Evolutionary conservation across 1,140 invertebrate genomes (phyloP).

Genomic region (Heliconius eleuchia): DNA sequence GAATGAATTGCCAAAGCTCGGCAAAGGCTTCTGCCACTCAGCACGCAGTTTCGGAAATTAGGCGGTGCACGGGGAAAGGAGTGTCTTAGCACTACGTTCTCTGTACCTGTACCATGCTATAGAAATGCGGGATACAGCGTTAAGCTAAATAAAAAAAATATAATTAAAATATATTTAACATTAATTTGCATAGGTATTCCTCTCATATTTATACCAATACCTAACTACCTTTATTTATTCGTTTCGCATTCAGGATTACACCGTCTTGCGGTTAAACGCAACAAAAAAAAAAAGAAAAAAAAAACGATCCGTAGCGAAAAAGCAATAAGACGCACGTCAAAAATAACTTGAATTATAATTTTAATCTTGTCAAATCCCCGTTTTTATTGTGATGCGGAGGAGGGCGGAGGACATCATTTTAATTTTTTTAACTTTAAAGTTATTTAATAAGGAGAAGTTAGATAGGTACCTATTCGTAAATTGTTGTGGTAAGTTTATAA

Average conservation of each 20-base stretch:
- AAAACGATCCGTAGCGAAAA: constrained; percentile 64
- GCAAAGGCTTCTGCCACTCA: too few relatives aligned
- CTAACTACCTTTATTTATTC: constrained; percentile 42
- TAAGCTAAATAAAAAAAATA: too few relatives aligned
- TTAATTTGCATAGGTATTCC: constrained; percentile 37
- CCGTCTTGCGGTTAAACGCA: constrained; percentile 34
- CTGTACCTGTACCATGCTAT: too few relatives aligned
- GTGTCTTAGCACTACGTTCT: too few relatives aligned
- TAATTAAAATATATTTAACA: constrained; percentile 22
- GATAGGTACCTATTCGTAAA: not conserved
- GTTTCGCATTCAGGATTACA: constrained; percentile 50
- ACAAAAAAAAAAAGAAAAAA: constrained; percentile 45
- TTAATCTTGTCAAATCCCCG: constrained; percentile 79
- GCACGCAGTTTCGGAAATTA: too few relatives aligned
- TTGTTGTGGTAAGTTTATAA: not conserved
- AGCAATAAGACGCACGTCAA: constrained; percentile 76
- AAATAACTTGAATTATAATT: constrained; percentile 78
- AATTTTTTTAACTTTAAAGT: constrained; percentile 48
- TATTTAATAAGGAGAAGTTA: constrained; percentile 37
- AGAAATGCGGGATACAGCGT: too few relatives aligned
- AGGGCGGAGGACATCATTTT: constrained; percentile 69
- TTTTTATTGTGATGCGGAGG: constrained; percentile 69
- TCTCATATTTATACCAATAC: not conserved
- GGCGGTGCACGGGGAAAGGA: too few relatives aligned
- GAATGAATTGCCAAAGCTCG: too few relatives aligned